These are phyloP conservation scores for Pseudopleuronectes americanus DNA, from an alignment of 2,797 vertebrate genomes.

Conservation along the genomic window DNA sequence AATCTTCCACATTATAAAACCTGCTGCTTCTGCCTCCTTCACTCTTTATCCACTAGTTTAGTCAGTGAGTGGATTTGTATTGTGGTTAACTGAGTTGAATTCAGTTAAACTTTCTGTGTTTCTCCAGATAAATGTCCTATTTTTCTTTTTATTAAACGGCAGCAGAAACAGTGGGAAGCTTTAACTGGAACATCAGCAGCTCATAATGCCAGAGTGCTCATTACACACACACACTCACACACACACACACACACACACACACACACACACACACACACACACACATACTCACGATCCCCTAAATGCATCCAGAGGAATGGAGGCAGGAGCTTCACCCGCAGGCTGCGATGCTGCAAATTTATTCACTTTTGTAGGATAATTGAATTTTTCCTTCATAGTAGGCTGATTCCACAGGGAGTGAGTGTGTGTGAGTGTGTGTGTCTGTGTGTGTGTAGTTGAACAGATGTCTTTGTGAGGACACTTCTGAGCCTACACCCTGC, in stretches of 20 bases:
- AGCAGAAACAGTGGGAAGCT: not conserved
- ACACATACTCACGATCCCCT: conserved; percentile 39
- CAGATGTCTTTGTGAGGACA: no score
- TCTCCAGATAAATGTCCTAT: not conserved
- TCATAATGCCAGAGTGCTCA: not conserved
- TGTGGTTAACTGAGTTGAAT: not conserved
- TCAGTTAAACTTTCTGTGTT: not conserved
- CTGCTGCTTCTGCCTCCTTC: no score
- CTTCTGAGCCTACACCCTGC: no score
- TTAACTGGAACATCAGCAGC: conserved; percentile 35
- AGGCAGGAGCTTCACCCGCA: conserved; percentile 61
- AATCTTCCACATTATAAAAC: no score
- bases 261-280: not conserved
- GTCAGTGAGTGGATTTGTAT: not conserved
- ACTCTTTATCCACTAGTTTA: no score
- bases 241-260: no score
- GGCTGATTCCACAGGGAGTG: conserved; percentile 65
- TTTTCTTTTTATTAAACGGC: no score
- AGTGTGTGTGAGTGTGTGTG: not conserved
- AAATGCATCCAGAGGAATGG: conserved; percentile 72
- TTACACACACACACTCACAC: not conserved
- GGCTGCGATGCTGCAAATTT: conserved; percentile 76
- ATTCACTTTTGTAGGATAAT: conserved; percentile 85
- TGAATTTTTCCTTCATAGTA: conserved; percentile 82
- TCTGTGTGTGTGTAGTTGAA: not conserved